A percentile compares a stretch with the other conserved stretches of the same genome.
phyloP scores from a whole-genome alignment of 2,113 vertebrate genomes.

The Rhinolophus sinicus region DNA sequence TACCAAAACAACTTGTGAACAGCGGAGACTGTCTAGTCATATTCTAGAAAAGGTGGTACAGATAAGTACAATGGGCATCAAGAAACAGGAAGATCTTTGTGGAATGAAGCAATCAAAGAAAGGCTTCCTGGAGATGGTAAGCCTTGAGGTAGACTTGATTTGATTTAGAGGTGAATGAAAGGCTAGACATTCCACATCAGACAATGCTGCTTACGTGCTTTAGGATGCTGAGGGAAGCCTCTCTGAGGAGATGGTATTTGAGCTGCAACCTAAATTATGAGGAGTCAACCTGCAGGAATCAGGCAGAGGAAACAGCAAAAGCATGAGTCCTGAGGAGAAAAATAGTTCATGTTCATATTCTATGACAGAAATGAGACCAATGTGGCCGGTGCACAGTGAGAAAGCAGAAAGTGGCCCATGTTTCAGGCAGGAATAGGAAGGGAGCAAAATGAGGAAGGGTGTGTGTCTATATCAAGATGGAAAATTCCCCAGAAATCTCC shows the following conservation, averaged over 20 bases:
- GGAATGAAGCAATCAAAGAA: background rate
- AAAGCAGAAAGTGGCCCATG: background rate
- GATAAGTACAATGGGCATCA: background rate
- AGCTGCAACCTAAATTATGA: conserved; percentile 18
- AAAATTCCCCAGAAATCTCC: background rate
- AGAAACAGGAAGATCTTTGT: conserved; percentile 11
- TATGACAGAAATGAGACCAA: background rate
- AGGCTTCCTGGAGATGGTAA: background rate
- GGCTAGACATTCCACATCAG: background rate
- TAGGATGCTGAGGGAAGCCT: background rate
- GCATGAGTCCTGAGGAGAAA: background rate
- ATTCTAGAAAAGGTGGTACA: background rate
- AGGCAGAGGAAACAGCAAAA: background rate
- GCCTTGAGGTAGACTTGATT: conserved; percentile 8
- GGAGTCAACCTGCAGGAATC: background rate
- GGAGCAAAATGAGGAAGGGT: background rate
- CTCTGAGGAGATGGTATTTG: background rate
- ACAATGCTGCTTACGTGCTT: background rate
- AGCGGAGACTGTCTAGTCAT: background rate
- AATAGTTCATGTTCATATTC: background rate
- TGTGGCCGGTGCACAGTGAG: background rate
- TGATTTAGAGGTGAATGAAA: background rate
- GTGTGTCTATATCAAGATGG: background rate
- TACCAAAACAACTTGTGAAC: background rate
- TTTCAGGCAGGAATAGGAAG: conserved; percentile 16